Evolutionary conservation across 1,140 invertebrate species (phyloP).

Genomic region (Pygmarrhopalites habei): DNA sequence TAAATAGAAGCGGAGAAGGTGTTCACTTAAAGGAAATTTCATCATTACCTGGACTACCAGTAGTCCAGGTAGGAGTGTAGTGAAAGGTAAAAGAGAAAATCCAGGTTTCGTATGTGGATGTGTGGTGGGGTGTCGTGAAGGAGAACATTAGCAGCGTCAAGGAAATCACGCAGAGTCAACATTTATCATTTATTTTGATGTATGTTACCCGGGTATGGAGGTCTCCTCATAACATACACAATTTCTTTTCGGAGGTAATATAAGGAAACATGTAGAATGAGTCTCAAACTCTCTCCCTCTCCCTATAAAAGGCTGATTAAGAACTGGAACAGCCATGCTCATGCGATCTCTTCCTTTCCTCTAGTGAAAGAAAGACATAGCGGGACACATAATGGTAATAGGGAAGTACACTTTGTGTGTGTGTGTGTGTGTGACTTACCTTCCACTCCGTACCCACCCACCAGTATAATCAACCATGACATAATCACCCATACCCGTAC

Average conservation of each 20-base stretch:
- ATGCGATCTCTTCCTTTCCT: not conserved
- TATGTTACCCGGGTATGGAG: not conserved
- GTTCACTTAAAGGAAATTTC: slow-evolving; percentile 1
- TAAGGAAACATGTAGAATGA: not conserved
- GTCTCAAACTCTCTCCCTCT: not conserved
- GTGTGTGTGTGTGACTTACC: too few relatives aligned
- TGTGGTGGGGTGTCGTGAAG: not conserved
- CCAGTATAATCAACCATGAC: too few relatives aligned
- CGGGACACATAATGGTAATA: not conserved
- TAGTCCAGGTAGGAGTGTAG: too few relatives aligned
- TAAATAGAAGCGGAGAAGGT: not conserved
- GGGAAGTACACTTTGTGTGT: too few relatives aligned
- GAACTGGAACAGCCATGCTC: not conserved
- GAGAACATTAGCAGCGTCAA: not conserved
- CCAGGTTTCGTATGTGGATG: too few relatives aligned
- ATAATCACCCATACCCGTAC: too few relatives aligned
- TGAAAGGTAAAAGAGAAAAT: too few relatives aligned
- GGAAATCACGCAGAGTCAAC: slow-evolving; percentile 2
- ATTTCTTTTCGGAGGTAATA: not conserved
- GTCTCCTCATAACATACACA: not conserved
- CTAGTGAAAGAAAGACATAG: not conserved
- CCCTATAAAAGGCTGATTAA: not conserved
- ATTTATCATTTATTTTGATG: slow-evolving; percentile 1
- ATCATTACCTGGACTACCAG: not conserved
- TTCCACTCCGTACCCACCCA: too few relatives aligned